Evolutionary conservation across 2,797 vertebrate genomes (phyloP).

Genomic region (Paramormyrops hopkinsi): DNA sequence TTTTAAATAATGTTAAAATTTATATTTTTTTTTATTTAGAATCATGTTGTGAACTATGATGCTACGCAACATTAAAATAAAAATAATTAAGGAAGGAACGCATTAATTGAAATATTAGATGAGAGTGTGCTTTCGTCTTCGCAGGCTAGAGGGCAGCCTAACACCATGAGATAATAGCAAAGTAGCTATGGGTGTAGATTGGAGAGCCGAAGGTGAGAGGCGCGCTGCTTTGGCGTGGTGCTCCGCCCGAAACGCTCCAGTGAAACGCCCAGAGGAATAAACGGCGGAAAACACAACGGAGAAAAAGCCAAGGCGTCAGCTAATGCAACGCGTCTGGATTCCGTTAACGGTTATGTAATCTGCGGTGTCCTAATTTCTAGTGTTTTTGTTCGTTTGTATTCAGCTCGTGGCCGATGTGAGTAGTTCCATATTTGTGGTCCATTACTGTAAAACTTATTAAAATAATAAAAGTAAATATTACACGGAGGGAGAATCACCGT

Average conservation of each 20-base stretch:
- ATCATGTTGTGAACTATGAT: not conserved
- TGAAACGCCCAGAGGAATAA: not conserved
- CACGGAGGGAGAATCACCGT: not conserved
- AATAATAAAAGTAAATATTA: not conserved
- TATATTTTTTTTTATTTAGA: not conserved
- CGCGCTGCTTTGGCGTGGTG: not conserved
- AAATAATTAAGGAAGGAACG: not conserved
- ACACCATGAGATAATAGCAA: not conserved
- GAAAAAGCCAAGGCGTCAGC: not conserved
- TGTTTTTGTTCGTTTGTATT: not conserved
- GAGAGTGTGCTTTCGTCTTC: not conserved
- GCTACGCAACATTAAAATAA: not conserved
- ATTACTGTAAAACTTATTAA: not conserved
- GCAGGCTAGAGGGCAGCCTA: not conserved
- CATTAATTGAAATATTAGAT: not conserved
- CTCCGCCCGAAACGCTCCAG: not conserved
- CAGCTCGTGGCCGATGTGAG: not conserved
- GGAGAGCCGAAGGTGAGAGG: not conserved
- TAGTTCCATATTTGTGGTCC: not conserved
- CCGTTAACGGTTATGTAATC: not conserved
- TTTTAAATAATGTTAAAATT: not conserved
- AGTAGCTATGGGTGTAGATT: not conserved
- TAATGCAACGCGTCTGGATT: not conserved
- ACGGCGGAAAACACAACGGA: not conserved
- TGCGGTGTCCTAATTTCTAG: not conserved